phyloP scores from a whole-genome alignment of 2,888 invertebrate genomes.

The Bhutanitis thaidina region DNA sequence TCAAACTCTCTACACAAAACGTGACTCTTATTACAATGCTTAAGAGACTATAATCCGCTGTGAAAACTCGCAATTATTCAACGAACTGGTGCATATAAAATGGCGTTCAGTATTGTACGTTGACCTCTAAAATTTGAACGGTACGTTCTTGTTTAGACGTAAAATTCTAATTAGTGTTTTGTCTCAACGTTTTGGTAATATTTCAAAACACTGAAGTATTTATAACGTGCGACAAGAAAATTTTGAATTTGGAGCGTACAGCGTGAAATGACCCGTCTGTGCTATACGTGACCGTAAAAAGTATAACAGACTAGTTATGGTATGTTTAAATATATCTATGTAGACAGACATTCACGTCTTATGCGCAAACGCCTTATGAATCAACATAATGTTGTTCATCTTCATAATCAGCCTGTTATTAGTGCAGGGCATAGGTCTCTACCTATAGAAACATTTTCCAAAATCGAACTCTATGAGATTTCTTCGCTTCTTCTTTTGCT shows the following conservation, averaged over 20 bases:
- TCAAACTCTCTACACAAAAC: neutral
- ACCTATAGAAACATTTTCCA: no score
- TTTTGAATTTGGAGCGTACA: slow-evolving; percentile 29
- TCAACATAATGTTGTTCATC: no score
- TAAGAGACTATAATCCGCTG: slow-evolving; percentile 2
- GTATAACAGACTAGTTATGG: slow-evolving; percentile 27
- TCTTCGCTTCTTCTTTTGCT: no score
- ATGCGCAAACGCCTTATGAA: no score
- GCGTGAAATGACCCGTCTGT: slow-evolving; percentile 29
- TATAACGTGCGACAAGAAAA: slow-evolving; percentile 20
- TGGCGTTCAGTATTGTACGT: slow-evolving; percentile 46
- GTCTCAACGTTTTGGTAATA: slow-evolving; percentile 28
- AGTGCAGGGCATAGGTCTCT: no score
- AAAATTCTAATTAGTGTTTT: slow-evolving; percentile 53
- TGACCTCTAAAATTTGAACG: slow-evolving; percentile 52
- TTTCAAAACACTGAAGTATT: slow-evolving; percentile 6
- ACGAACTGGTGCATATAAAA: slow-evolving; percentile 69
- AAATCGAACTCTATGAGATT: no score
- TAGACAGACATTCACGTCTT: no score
- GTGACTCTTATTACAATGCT: neutral
- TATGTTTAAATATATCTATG: slow-evolving; percentile 1
- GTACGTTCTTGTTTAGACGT: slow-evolving; percentile 45
- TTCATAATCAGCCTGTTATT: no score
- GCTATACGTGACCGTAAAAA: slow-evolving; percentile 27
- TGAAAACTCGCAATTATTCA: slow-evolving; percentile 6